Evolutionary conservation across 2,797 vertebrate genomes (phyloP).

Genomic region (Diplodus puntazzo): DNA sequence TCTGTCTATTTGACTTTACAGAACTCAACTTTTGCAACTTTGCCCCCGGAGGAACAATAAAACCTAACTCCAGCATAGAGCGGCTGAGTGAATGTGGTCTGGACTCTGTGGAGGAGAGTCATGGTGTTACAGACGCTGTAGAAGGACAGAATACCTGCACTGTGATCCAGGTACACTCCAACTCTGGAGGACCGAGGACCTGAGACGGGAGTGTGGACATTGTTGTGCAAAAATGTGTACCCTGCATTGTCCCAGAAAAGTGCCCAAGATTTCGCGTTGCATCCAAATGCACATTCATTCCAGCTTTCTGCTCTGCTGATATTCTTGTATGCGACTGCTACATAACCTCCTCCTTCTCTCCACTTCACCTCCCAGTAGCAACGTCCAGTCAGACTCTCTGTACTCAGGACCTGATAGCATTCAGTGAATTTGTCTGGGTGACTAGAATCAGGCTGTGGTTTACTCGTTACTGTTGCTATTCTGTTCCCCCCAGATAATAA

Average conservation of each 20-base stretch:
- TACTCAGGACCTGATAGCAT: not conserved
- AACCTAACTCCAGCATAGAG: too few species aligned
- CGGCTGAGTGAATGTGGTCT: too few species aligned
- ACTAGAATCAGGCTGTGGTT: not conserved
- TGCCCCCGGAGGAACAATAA: too few species aligned
- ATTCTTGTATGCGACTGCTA: not conserved
- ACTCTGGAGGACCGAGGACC: not conserved
- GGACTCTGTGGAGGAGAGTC: too few species aligned
- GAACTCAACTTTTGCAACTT: too few species aligned
- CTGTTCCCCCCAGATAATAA: conserved; percentile 11
- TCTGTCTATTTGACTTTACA: too few species aligned
- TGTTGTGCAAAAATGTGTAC: not conserved
- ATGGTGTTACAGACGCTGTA: too few species aligned
- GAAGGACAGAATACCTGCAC: too few species aligned
- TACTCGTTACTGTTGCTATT: not conserved
- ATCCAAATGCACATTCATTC: not conserved
- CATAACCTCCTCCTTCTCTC: fast-evolving
- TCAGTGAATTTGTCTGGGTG: not conserved
- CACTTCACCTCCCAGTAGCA: not conserved
- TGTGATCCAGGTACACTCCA: not conserved
- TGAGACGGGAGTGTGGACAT: not conserved
- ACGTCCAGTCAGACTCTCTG: not conserved
- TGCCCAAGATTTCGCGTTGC: conserved; percentile 13
- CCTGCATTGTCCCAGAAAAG: not conserved
- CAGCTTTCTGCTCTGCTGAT: not conserved